Evolutionary conservation across 2,888 invertebrate species (phyloP).

Genomic region (Scrobipalpa atriplicella): DNA sequence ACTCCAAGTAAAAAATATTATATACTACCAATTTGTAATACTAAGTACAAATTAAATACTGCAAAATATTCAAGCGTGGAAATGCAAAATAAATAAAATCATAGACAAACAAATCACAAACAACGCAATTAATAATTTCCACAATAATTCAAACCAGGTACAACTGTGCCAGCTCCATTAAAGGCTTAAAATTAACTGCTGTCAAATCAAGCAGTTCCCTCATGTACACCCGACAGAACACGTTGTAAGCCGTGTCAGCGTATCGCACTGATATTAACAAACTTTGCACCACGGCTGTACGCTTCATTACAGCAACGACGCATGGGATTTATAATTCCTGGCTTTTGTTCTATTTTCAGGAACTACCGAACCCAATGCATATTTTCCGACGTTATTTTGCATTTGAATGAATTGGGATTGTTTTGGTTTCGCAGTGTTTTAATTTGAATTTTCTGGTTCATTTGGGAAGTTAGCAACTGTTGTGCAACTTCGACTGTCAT

Average conservation of each 20-base stretch:
- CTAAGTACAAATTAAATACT: not conserved
- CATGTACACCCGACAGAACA: not conserved
- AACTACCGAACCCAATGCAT: slow-evolving; percentile 17
- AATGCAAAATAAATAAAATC: not conserved
- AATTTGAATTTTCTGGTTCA: slow-evolving; percentile 3
- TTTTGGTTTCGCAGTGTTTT: not conserved
- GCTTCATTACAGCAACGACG: slow-evolving; percentile 19
- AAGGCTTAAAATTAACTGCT: slow-evolving; percentile 13
- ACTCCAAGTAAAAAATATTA: too few species aligned
- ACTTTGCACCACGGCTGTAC: slow-evolving; percentile 8
- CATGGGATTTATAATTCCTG: slow-evolving; percentile 13
- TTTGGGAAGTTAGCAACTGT: too few species aligned
- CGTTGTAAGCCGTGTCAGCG: slow-evolving; percentile 5
- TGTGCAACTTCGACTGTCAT: not conserved
- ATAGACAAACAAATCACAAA: not conserved
- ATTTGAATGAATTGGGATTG: slow-evolving; percentile 12
- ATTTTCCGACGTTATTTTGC: slow-evolving; percentile 15
- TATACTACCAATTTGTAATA: too few species aligned
- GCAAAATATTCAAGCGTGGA: not conserved
- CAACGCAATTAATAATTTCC: not conserved
- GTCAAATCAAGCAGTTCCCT: slow-evolving; percentile 14
- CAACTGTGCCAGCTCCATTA: not conserved
- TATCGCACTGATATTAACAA: slow-evolving; percentile 16
- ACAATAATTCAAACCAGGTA: slow-evolving; percentile 5
- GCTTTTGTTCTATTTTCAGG: slow-evolving; percentile 4